Evolutionary conservation across 1,140 invertebrate genomes (phyloP).

Genomic region (Hesperophylax magnus): DNA sequence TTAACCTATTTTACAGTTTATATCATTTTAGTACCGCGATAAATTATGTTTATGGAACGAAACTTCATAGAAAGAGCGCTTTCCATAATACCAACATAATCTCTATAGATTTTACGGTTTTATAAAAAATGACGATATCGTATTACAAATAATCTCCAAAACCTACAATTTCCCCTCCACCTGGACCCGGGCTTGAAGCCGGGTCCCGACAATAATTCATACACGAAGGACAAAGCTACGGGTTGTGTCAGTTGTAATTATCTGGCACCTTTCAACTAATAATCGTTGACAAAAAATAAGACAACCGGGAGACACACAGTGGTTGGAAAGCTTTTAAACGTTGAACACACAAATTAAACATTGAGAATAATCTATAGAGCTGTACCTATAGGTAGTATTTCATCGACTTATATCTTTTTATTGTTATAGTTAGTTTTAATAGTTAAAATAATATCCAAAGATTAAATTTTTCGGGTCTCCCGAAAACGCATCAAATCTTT

Average conservation of each 20-base stretch:
- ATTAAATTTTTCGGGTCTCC: too few species aligned
- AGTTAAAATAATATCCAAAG: too few species aligned
- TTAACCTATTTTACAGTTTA: too few species aligned
- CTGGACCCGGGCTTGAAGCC: neutral
- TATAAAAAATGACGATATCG: constrained; percentile 27
- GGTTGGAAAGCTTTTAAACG: too few species aligned
- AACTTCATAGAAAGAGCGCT: neutral
- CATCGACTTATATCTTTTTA: too few species aligned
- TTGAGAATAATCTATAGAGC: too few species aligned
- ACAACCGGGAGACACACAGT: too few species aligned
- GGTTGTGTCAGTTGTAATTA: neutral
- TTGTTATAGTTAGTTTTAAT: too few species aligned
- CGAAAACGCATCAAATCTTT: too few species aligned
- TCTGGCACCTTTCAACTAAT: constrained; percentile 14
- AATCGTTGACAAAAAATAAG: constrained; percentile 8
- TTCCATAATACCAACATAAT: neutral
- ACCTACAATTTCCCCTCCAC: neutral
- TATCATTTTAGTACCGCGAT: neutral
- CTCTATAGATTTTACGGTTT: constrained; percentile 12
- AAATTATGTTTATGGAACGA: constrained; percentile 5
- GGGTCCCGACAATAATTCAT: constrained; percentile 16
- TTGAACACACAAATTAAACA: too few species aligned
- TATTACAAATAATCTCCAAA: constrained; percentile 22
- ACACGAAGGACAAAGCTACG: constrained; percentile 3
- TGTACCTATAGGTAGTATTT: too few species aligned